Evolutionary conservation across 2,888 invertebrate genomes (phyloP), one percentile per base, ranked within the genome.

Genomic region (Anagyrus pseudococci): DNA sequence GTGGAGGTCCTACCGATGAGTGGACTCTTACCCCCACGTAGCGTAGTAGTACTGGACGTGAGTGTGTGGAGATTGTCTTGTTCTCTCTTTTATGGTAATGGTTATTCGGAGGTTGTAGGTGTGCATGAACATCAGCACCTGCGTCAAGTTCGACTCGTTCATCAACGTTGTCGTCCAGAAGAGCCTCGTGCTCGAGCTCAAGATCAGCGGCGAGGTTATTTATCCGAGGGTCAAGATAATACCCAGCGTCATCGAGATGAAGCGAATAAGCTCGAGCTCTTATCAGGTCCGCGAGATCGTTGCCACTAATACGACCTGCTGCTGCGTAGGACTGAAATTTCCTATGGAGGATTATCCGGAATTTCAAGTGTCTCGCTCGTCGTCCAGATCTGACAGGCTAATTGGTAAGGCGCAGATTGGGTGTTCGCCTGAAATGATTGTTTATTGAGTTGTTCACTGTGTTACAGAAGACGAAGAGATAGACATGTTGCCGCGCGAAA

Each of bases 221-320:
- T 85, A 83, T 67, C 87, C 87, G 15, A 82, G 53, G 60, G 49
- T 75, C 13, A 70, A 68, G 48, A 47, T 87, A 43, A 78, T 80
- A 23, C 87, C 87, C 0, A 82, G 82, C 67, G 77, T 77, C 67
- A 80, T 87, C 61, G 82, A 82, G 57, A 80, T 86, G 75, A 70
- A 83, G 46, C 82, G 86, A 60, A 77, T 87, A 2, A 72, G 75
- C 4, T 71, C 75, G 0, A 76, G 75, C 25, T 73, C 82, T 1
- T 71, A 73, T 49, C 74, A 76, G n/a, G 69, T 68, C 25, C 68
- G 72, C 17, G 58, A 67, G 4, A 74, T 83, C 59, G 71, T 69
- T 15, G 70, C 78, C 2, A 71, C 59, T 10, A 83, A 83, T 60
- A 54, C 68, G 8, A 77, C 80, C 13, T 57, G 67, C 2, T 71